These are phyloP conservation scores for Perithous albicinctus DNA, from an alignment of 2,888 invertebrate genomes.

Conservation along the genomic window DNA sequence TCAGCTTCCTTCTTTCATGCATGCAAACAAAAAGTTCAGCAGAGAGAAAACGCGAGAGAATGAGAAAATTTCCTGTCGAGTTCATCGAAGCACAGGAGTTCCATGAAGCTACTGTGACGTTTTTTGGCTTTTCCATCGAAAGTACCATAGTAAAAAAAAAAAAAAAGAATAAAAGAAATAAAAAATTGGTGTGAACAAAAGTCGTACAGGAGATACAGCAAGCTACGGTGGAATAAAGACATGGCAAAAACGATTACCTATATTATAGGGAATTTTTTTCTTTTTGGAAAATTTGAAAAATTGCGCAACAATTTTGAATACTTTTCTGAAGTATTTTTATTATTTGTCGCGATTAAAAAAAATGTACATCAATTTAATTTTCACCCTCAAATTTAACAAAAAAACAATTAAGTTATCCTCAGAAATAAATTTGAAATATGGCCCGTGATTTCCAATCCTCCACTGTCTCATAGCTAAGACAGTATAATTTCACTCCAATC, in stretches of 20 bases:
- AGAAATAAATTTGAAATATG: no score
- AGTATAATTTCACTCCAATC: slow-evolving; percentile 59
- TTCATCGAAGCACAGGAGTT: slow-evolving; percentile 61
- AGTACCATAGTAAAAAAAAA: background rate
- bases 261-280: no score
- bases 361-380: no score
- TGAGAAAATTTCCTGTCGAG: slow-evolving; percentile 52
- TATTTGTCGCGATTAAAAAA: no score
- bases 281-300: no score
- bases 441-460: background rate
- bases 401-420: no score
- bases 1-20: slow-evolving; percentile 64
- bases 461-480: slow-evolving; percentile 9
- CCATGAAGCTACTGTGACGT: slow-evolving; percentile 49
- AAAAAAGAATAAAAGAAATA: background rate
- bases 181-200: background rate
- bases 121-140: slow-evolving; percentile 46
- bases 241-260: no score
- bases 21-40: slow-evolving; percentile 21
- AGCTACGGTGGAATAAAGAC: no score
- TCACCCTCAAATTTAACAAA: no score
- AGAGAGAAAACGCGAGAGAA: slow-evolving; percentile 52
- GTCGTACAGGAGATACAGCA: no score
- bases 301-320: no score
- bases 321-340: no score